phyloP scores from a whole-genome alignment of 2,888 invertebrate species.

The Sphaerophoria taeniata region DNA sequence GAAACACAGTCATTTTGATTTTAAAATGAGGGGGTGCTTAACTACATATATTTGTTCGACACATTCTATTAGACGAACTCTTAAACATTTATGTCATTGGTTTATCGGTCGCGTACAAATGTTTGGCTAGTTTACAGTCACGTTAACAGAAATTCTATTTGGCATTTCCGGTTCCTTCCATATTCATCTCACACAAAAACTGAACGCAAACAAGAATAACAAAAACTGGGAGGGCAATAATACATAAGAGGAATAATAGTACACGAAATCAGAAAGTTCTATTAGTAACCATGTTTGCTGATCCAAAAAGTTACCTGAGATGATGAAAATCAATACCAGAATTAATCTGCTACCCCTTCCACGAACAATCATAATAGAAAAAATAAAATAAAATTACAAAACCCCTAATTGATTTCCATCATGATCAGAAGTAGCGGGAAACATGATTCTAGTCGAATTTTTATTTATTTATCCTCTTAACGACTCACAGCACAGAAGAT shows the following conservation, averaged over 20 bases:
- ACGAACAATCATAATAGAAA: background rate
- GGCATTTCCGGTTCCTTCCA: conserved; percentile 46
- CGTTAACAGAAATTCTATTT: conserved; percentile 46
- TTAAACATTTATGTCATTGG: too few relatives aligned
- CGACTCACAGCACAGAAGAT: too few relatives aligned
- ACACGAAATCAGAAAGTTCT: conserved; percentile 24
- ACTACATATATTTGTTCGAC: too few relatives aligned
- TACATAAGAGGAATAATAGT: background rate
- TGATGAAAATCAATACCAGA: conserved; percentile 57
- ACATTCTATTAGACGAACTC: too few relatives aligned
- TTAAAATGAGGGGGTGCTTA: too few relatives aligned
- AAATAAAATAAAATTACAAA: conserved; percentile 1
- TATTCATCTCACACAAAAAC: conserved; percentile 21
- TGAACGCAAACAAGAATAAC: background rate
- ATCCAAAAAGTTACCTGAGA: conserved; percentile 46
- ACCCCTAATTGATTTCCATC: too few relatives aligned
- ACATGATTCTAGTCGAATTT: too few relatives aligned
- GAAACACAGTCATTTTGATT: too few relatives aligned
- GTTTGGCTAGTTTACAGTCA: conserved; percentile 58
- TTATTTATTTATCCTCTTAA: too few relatives aligned
- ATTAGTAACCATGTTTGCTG: conserved; percentile 46
- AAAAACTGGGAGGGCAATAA: too few relatives aligned
- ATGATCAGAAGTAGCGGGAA: too few relatives aligned
- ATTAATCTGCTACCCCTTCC: background rate
- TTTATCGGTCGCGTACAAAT: conserved; percentile 47